These are phyloP conservation scores for Diceros bicornis DNA, from an alignment of 2,797 vertebrate species.

Conservation along the genomic window DNA sequence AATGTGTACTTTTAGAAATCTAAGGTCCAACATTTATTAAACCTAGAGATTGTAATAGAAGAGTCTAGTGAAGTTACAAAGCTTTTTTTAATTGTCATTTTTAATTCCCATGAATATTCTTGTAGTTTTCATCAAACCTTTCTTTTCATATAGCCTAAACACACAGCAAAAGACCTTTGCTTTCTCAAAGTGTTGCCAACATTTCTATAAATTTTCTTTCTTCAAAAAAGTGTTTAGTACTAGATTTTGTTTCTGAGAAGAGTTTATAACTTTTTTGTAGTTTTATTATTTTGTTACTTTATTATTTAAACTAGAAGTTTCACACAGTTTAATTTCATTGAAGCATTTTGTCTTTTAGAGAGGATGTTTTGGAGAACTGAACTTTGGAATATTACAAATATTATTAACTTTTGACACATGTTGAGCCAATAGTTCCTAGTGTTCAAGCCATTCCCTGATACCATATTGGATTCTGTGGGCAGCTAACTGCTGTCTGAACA, in stretches of 20 bases:
- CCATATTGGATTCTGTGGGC: neutral
- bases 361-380: slow-evolving; percentile 60
- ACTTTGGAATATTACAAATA: neutral
- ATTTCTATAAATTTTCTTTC: slow-evolving; percentile 38
- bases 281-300: neutral
- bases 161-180: slow-evolving; percentile 8
- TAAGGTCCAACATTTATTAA: slow-evolving; percentile 13
- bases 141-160: slow-evolving; percentile 21
- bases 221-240: neutral
- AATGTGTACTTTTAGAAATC: slow-evolving; percentile 25
- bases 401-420: neutral
- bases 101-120: neutral
- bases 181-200: slow-evolving; percentile 14
- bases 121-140: neutral
- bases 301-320: slow-evolving; percentile 42
- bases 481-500: neutral
- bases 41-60: neutral
- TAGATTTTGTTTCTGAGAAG: slow-evolving; percentile 47
- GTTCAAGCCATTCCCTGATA: neutral
- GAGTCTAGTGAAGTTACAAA: neutral
- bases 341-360: slow-evolving; percentile 27
- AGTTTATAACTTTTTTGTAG: neutral
- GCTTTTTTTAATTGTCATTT: slow-evolving; percentile 18
- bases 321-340: slow-evolving; percentile 31
- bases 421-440: neutral